Conservation (phyloP, 1,140 invertebrate species). For the Caenorhabditis remanei region DNA sequence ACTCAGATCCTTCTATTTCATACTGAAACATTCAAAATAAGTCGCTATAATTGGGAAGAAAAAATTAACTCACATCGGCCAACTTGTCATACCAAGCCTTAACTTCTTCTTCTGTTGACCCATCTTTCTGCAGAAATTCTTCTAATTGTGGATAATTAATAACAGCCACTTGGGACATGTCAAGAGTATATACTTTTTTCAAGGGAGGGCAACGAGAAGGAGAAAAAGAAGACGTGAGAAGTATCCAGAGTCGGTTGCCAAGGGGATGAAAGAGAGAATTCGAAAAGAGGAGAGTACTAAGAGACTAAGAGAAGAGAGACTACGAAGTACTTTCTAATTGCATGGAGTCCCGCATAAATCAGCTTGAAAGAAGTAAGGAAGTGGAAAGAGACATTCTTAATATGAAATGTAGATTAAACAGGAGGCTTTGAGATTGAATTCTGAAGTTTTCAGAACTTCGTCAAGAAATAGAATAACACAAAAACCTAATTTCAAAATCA, state of each 20-base stretch:
- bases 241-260: constrained; percentile 9
- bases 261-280: background rate
- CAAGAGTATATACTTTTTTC: background rate
- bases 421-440: too few species aligned
- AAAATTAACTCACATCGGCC: background rate
- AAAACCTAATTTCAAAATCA: too few species aligned
- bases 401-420: too few species aligned
- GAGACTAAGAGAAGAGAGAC: background rate
- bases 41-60: background rate
- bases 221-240: constrained; percentile 5
- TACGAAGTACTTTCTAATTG: background rate
- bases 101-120: constrained; percentile 6
- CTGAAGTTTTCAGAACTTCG: too few species aligned
- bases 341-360: background rate
- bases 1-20: constrained; percentile 59
- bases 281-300: background rate
- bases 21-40: background rate
- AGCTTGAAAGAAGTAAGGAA: background rate
- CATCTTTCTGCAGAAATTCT: constrained; percentile 44
- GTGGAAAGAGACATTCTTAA: background rate
- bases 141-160: constrained; percentile 36
- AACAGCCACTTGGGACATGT: constrained; percentile 15
- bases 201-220: background rate
- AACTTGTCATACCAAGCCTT: constrained; percentile 22
- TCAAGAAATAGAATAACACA: too few species aligned